phyloP scores from a whole-genome alignment of 2,888 invertebrate genomes.

The Nomada goodeniana region DNA sequence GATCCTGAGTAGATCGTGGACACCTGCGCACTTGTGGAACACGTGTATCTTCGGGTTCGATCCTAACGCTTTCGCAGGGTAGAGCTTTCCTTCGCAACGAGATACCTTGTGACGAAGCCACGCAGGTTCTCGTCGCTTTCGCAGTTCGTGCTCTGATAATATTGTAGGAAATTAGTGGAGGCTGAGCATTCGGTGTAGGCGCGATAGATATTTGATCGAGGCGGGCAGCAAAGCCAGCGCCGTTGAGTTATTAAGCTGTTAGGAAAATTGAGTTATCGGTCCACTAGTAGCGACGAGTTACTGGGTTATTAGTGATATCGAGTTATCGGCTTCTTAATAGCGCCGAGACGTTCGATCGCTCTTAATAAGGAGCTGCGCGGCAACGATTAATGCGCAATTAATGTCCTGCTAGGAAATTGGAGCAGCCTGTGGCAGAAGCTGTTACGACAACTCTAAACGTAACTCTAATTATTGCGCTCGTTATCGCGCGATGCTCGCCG shows the following conservation, averaged over 20 bases:
- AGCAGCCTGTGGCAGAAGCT: background rate
- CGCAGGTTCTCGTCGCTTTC: too few species aligned
- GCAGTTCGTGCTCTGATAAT: too few species aligned
- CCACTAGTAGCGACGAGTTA: slow-evolving; percentile 34
- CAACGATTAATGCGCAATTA: slow-evolving; percentile 18
- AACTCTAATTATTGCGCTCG: background rate
- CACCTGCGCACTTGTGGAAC: background rate
- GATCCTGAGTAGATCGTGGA: slow-evolving; percentile 18
- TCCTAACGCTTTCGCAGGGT: too few species aligned
- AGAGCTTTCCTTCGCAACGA: too few species aligned
- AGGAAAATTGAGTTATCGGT: slow-evolving; percentile 40
- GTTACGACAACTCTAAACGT: background rate
- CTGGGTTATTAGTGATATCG: slow-evolving; percentile 29
- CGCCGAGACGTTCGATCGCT: slow-evolving; percentile 21
- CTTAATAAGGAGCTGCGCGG: background rate
- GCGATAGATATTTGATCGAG: background rate
- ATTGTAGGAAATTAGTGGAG: background rate
- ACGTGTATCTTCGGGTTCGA: background rate
- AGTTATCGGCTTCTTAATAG: slow-evolving; percentile 55
- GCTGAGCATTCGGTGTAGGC: background rate
- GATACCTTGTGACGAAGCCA: too few species aligned
- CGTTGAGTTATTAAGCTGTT: slow-evolving; percentile 22
- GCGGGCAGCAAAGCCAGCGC: slow-evolving; percentile 2
- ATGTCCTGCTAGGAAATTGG: background rate
- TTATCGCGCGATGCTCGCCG: background rate